These are phyloP conservation scores for Formica selysi DNA, from an alignment of 1,140 invertebrate genomes.

Conservation along the genomic window DNA sequence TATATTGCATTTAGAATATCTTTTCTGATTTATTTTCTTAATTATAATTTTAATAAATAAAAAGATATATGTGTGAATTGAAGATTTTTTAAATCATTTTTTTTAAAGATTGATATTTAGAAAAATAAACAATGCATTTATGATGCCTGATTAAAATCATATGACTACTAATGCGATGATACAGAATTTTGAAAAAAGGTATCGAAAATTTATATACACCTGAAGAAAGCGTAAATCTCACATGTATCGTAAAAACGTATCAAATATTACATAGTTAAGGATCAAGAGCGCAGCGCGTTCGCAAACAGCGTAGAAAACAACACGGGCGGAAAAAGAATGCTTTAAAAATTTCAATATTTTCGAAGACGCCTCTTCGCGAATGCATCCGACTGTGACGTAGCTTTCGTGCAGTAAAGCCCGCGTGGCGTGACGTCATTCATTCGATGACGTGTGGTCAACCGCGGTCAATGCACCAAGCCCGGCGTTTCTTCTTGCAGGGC, in stretches of 20 bases:
- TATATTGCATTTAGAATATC: too few relatives aligned
- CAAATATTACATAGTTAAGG: neutral
- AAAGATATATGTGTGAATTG: too few relatives aligned
- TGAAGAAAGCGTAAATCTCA: neutral
- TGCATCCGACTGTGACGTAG: constrained; percentile 84
- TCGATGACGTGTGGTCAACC: constrained; percentile 87
- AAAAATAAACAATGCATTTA: too few relatives aligned
- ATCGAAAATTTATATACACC: neutral
- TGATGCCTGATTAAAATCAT: too few relatives aligned
- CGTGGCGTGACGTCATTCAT: constrained; percentile 86
- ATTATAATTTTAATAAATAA: too few relatives aligned
- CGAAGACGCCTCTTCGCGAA: constrained; percentile 71
- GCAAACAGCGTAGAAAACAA: neutral
- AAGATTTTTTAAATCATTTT: too few relatives aligned
- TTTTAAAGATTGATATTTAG: too few relatives aligned
- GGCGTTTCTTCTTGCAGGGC: constrained; percentile 84
- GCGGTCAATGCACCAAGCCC: constrained; percentile 86
- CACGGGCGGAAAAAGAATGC: constrained; percentile 2
- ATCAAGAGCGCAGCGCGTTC: neutral
- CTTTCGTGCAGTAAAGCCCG: constrained; percentile 72
- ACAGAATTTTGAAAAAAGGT: neutral
- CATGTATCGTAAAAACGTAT: neutral
- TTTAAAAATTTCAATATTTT: constrained; percentile 61
- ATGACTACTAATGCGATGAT: too few relatives aligned
- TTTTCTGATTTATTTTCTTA: too few relatives aligned